Conservation (phyloP, 2,888 invertebrate genomes). For the Calephelis perditalis region DNA sequence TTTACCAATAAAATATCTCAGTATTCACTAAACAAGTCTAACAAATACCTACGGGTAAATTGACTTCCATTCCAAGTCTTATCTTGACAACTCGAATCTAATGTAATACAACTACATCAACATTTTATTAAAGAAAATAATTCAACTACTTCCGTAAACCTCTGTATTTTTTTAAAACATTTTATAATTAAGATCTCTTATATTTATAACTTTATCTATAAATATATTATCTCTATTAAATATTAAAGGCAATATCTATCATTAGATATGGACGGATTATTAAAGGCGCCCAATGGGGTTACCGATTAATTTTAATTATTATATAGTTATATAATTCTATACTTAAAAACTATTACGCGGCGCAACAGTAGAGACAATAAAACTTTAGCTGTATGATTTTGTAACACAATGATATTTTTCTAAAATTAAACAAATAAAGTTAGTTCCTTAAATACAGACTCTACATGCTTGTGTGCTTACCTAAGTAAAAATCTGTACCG, state of each 20-base stretch:
- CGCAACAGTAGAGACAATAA: constrained; percentile 56
- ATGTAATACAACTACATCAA: constrained; percentile 14
- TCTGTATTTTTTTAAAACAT: constrained; percentile 23
- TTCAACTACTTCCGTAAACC: constrained; percentile 47
- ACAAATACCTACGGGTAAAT: constrained; percentile 6
- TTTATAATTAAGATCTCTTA: constrained; percentile 59
- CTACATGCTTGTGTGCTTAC: no score
- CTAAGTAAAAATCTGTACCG: no score
- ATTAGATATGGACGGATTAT: constrained; percentile 77
- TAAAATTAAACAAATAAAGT: no score
- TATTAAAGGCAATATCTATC: constrained; percentile 78
- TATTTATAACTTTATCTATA: constrained; percentile 67
- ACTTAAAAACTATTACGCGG: constrained; percentile 51
- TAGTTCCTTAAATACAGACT: no score
- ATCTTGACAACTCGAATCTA: constrained; percentile 9
- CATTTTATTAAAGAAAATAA: constrained; percentile 20
- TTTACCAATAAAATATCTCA: background rate
- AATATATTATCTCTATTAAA: constrained; percentile 78
- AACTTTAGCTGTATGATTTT: constrained; percentile 27
- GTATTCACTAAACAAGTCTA: constrained; percentile 4
- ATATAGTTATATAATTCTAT: constrained; percentile 41
- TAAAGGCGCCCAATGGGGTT: constrained; percentile 75
- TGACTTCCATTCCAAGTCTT: constrained; percentile 5
- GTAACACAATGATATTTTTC: background rate
- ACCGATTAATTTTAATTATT: constrained; percentile 69